Base-by-base conservation (phyloP, 2,797 vertebrate genomes). In the Melanotaenia nigrans region DNA sequence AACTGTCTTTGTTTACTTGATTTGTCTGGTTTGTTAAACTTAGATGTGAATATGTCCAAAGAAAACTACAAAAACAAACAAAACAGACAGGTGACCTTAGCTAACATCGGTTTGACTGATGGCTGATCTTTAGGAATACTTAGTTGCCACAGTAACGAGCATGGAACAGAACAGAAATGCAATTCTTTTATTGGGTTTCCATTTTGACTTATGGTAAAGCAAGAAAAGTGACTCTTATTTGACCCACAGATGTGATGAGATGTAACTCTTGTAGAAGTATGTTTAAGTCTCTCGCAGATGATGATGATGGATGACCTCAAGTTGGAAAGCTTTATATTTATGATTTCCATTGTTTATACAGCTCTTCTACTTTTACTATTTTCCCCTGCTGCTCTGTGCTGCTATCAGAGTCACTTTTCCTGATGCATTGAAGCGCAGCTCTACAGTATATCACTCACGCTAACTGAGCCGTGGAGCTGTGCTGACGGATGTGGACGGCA, bases 251-350 rank as follows among this genome's bases (percentile, higher is more conserved):
- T 38, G 49, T 10, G 49, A 72, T 47, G 72, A 74, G 45, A 61
- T 3, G 49, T 33, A 47, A 66, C 10, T 30, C 63, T 70, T 7
- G 69, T 28, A 59, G 42, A 40, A 59, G 28, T 62, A 24, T 38
- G 68, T 58, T 72, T 73, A 1, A 16, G 65, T 65, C 36, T 54
- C 36, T 32, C 0, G 1, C 63, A 47, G 59, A 62, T 2, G 22
- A 68, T 77, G 22, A 68, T 77, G 84, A 85, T 25, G 30, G 55
- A 81, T 36, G 61, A 20, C 20, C 22, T 22, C 3, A 78, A 81
- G 42, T 32, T 18, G 28, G 36, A 35, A 49, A 35, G 54, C 1
- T 8, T 57, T 60, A 65, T 74, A 82, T 80, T 71, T 83, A 77
- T 47, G 71, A 63, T 51, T 56, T 59, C 62, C 33, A 62, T 1